Evolutionary conservation across 2,113 vertebrate species (phyloP).

Genomic region (Melozone crissalis): DNA sequence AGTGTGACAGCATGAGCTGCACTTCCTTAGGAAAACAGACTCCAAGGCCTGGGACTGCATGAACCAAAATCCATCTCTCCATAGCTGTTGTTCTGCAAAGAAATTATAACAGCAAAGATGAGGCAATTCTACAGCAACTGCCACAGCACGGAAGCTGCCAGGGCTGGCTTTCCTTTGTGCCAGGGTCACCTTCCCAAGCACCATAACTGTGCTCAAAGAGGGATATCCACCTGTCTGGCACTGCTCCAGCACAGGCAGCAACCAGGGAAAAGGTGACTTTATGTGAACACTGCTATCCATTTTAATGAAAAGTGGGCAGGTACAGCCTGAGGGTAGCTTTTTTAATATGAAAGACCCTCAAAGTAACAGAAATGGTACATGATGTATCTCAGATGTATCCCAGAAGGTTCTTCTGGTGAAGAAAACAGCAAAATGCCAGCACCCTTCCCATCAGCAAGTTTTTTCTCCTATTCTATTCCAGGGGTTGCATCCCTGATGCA

Average conservation of each 20-base stretch:
- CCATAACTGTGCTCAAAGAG: not conserved
- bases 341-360: not conserved
- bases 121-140: not conserved
- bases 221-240: not conserved
- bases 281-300: not conserved
- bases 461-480: not conserved
- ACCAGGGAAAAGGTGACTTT: not conserved
- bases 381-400: not conserved
- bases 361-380: not conserved
- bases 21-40: not conserved
- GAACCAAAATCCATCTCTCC: not conserved
- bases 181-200: not conserved
- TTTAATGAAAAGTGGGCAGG: not conserved
- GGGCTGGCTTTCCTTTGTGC: not conserved
- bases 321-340: not conserved
- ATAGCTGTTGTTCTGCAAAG: not conserved
- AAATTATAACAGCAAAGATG: not conserved
- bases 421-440: not conserved
- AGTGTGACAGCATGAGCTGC: rapidly evolving
- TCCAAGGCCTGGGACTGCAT: not conserved
- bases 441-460: not conserved
- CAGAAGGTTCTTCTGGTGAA: not conserved
- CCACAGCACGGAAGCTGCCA: rapidly evolving
- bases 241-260: not conserved
- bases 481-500: not conserved